A percentile compares a stretch with the other conserved stretches of the same genome.
Conservation (phyloP, 2,797 vertebrate species). For the Rhincodon typus region DNA sequence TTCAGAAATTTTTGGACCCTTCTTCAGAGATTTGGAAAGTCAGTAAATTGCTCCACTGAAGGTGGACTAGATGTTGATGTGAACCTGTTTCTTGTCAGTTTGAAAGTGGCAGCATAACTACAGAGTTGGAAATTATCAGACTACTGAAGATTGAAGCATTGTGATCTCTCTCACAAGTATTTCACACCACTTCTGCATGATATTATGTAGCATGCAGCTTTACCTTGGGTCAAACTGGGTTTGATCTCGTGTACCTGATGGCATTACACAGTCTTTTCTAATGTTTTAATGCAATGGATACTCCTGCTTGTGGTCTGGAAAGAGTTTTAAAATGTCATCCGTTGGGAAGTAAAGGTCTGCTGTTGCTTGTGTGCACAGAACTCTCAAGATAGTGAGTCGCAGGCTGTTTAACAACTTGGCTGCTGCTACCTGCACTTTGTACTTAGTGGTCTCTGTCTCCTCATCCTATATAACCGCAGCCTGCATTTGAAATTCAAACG, state of each 20-base stretch:
- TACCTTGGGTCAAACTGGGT: not conserved
- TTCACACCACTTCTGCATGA: not conserved
- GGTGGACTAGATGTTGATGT: not conserved
- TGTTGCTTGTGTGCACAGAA: not conserved
- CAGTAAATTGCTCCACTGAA: not conserved
- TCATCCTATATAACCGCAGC: not conserved
- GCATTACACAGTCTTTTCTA: not conserved
- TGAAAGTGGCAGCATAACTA: not conserved
- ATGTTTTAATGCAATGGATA: not conserved
- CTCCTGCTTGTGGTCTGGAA: not conserved
- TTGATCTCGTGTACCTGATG: not conserved
- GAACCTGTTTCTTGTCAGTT: not conserved
- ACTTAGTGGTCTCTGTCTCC: not conserved
- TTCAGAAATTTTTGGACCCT: too few relatives aligned
- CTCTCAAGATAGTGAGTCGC: not conserved
- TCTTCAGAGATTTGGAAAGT: not conserved
- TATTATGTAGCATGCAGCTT: not conserved
- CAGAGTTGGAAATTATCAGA: not conserved
- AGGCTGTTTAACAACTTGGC: not conserved
- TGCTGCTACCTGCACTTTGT: not conserved
- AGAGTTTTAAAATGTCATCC: too few relatives aligned
- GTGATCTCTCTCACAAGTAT: not conserved
- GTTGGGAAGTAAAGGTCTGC: not conserved
- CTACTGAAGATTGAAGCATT: not conserved
- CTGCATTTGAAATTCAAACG: not conserved